phyloP scores from a whole-genome alignment of 2,113 vertebrate species.

The Hemiscyllium ocellatum region DNA sequence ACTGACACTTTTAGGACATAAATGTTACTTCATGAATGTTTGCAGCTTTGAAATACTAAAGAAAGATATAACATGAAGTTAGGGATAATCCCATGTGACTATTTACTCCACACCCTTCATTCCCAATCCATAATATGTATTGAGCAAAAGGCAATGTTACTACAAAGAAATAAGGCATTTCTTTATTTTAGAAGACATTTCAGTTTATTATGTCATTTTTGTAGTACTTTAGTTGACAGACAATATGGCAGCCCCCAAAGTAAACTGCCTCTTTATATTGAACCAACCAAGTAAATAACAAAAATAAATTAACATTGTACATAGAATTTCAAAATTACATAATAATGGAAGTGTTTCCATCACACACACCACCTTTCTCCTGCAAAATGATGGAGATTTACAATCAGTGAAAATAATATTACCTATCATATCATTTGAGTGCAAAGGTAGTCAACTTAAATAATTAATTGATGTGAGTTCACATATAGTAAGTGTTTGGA shows the following conservation, averaged over 20 bases:
- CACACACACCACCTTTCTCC: neutral
- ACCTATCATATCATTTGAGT: neutral
- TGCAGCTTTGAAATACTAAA: neutral
- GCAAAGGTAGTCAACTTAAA: neutral
- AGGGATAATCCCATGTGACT: neutral
- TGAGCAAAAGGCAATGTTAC: neutral
- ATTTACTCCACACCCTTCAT: neutral
- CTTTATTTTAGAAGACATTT: neutral
- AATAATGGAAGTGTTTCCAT: neutral
- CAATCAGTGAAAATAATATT: neutral
- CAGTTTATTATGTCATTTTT: no score
- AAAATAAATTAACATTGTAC: neutral
- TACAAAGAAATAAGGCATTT: neutral
- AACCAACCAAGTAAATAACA: neutral
- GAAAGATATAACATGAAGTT: neutral
- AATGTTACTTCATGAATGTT: no score
- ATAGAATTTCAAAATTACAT: neutral
- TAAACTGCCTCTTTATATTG: neutral
- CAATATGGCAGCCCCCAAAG: neutral
- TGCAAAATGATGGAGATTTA: neutral
- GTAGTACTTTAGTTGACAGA: neutral
- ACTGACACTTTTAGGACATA: no score
- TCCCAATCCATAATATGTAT: neutral
- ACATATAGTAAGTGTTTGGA: neutral
- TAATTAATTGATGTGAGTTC: neutral